Evolutionary conservation across 2,888 invertebrate genomes (phyloP).

Genomic region (Galeopsomyia nigrocyanea): DNA sequence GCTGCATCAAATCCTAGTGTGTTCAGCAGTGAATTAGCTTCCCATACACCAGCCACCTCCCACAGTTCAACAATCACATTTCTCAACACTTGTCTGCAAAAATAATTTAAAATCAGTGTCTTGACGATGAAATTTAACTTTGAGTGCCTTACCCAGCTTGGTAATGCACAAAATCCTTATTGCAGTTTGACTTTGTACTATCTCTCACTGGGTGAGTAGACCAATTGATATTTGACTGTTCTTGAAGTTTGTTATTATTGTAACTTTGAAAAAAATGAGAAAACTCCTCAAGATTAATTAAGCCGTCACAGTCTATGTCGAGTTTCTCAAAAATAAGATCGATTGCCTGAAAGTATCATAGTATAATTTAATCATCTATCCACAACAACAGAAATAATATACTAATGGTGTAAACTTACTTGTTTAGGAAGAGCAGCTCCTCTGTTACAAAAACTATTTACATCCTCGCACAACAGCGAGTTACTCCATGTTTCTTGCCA

Average conservation of each 20-base stretch:
- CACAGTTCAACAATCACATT: slow-evolving; percentile 77
- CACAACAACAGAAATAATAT: neutral
- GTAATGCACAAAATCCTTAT: slow-evolving; percentile 55
- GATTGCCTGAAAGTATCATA: slow-evolving; percentile 65
- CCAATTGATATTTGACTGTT: slow-evolving; percentile 55
- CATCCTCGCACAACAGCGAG: slow-evolving; percentile 68
- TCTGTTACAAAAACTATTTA: slow-evolving; percentile 76
- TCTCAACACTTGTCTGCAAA: slow-evolving; percentile 52
- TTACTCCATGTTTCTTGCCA: slow-evolving; percentile 76
- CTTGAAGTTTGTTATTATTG: slow-evolving; percentile 60
- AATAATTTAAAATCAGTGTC: slow-evolving; percentile 7
- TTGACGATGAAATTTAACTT: slow-evolving; percentile 8
- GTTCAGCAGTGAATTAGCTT: slow-evolving; percentile 76
- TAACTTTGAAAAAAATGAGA: slow-evolving; percentile 73
- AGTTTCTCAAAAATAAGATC: slow-evolving; percentile 77
- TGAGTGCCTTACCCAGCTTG: slow-evolving; percentile 40
- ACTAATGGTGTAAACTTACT: slow-evolving; percentile 62
- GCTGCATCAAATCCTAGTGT: slow-evolving; percentile 77
- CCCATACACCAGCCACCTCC: slow-evolving; percentile 79
- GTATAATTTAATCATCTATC: too few relatives aligned
- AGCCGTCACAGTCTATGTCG: slow-evolving; percentile 75
- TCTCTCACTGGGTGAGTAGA: slow-evolving; percentile 40
- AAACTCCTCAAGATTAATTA: slow-evolving; percentile 78
- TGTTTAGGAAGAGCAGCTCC: slow-evolving; percentile 76
- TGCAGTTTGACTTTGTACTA: slow-evolving; percentile 51